Base-by-base conservation (phyloP, 2,888 invertebrate genomes). In the Meloe dianella region DNA sequence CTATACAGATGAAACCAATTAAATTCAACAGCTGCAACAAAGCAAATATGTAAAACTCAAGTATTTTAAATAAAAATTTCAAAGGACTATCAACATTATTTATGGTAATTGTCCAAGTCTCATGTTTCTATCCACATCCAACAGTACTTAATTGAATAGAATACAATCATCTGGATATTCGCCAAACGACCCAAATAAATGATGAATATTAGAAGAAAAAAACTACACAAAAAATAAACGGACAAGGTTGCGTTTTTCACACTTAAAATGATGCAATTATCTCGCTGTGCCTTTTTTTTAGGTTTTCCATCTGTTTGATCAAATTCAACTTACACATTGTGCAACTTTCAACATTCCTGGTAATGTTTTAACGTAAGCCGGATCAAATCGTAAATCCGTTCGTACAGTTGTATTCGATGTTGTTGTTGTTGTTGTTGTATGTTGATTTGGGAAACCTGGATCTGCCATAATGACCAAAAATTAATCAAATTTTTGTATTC, bases 1-100 rank as follows among this genome's bases (percentile, higher is more conserved):
- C 88, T 69, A 94, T 90, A 81, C 92, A 92, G 75, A 96, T 92
- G 83, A 96, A 95, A 7, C 94, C 94, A 61, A 95, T 75, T 27
- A 93, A 83, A 82, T 91, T 90, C 74, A 89, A 82, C 1, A 85
- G 82, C 93, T 93, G 84, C 47, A 86, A 85, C n/a, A n/a, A n/a
- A n/a, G n/a, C n/a, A n/a, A n/a, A n/a, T n/a, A n/a, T n/a, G n/a
- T n/a, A n/a, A n/a, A n/a, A n/a, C n/a, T n/a, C n/a, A n/a, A n/a
- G n/a, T n/a, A n/a, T n/a, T n/a, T n/a, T n/a, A n/a, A n/a, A n/a
- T n/a, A n/a, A n/a, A n/a, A n/a, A n/a, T n/a, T n/a, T n/a, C n/a
- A n/a, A n/a, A n/a, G n/a, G n/a, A n/a, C n/a, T n/a, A n/a, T n/a
- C n/a, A n/a, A n/a, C n/a, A n/a, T n/a, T n/a, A n/a, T n/a, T n/a